A percentile compares a stretch with the other conserved stretches of the same genome.
phyloP scores from a whole-genome alignment of 2,797 vertebrate species.

The Gadopsis marmoratus region DNA sequence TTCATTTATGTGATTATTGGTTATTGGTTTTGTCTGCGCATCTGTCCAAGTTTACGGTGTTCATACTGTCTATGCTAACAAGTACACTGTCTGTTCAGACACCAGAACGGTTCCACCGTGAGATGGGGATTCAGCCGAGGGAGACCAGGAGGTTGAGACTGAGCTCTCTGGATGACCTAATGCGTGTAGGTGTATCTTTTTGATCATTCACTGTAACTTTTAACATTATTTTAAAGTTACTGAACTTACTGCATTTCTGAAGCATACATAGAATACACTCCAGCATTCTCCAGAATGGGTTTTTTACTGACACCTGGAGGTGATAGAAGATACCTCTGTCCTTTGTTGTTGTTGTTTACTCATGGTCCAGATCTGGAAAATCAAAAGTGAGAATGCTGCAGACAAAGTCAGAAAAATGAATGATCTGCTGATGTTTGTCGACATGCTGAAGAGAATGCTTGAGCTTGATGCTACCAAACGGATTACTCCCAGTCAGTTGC shows the following conservation, averaged over 20 bases:
- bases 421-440: background rate
- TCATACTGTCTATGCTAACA: constrained; percentile 14
- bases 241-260: too few species aligned
- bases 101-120: background rate
- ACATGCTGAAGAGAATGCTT: constrained; percentile 4
- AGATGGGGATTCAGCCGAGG: background rate
- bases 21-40: background rate
- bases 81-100: too few species aligned
- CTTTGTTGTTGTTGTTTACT: background rate
- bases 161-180: background rate
- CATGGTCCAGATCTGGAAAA: background rate
- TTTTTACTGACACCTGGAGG: background rate
- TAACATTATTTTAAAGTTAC: background rate
- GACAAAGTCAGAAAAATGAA: background rate
- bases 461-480: background rate
- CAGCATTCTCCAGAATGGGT: background rate
- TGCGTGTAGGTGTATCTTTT: constrained; percentile 11
- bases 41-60: background rate
- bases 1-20: too few species aligned
- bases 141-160: background rate
- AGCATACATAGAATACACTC: background rate
- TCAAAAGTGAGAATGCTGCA: fast-evolving
- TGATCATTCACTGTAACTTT: background rate
- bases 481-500: constrained; percentile 1
- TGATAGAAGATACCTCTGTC: background rate